Conservation (phyloP, 2,113 vertebrate genomes). For the Cavia porcellus region DNA sequence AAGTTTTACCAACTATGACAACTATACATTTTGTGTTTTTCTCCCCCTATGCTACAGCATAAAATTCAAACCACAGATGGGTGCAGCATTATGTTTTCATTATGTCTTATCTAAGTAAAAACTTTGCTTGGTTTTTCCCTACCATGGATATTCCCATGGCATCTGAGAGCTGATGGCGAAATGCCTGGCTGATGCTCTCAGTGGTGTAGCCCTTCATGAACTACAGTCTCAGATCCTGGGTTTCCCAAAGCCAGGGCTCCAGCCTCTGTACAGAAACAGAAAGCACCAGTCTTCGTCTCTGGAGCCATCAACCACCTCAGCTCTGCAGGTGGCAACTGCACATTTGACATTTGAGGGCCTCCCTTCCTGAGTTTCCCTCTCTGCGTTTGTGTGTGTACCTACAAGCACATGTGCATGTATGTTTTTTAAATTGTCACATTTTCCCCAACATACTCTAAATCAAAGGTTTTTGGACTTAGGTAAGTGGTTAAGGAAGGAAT, state of each 20-base stretch:
- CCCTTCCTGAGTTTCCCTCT: background rate
- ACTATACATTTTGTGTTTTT: background rate
- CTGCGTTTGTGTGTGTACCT: background rate
- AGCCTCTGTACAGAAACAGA: background rate
- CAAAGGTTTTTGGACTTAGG: background rate
- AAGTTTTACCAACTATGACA: background rate
- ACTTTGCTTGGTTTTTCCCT: background rate
- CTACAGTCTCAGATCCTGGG: background rate
- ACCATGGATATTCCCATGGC: background rate
- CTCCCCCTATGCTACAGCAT: background rate
- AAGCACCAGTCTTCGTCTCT: background rate
- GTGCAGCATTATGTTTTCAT: background rate
- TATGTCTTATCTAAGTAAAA: conserved; percentile 56
- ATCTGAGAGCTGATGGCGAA: background rate
- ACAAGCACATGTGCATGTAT: background rate
- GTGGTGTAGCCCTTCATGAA: background rate
- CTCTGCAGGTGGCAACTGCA: background rate
- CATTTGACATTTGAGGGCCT: background rate
- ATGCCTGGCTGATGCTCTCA: background rate
- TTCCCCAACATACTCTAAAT: background rate
- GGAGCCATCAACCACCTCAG: background rate
- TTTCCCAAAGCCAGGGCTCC: background rate
- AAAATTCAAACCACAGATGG: conserved; percentile 6
- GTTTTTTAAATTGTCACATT: conserved; percentile 16
- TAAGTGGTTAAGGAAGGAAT: conserved; percentile 13